Base-by-base conservation (phyloP, 2,888 invertebrate genomes). In the Orchesellides sinensis region DNA sequence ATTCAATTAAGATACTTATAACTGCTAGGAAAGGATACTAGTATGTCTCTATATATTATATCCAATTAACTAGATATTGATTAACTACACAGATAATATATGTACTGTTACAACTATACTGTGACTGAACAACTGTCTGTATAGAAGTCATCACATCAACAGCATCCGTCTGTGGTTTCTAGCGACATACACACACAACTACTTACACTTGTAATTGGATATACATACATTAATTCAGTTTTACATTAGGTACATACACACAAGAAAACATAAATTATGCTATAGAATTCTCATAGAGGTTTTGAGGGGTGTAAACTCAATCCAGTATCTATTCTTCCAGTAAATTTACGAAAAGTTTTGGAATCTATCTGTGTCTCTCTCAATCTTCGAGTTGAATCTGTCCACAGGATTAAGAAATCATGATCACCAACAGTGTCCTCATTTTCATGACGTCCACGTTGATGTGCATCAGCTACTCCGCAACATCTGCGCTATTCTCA, bases 371-470 rank as follows among this genome's bases (percentile, higher is more conserved):
- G 69, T 47, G 69, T n/a, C 61, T 66, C 54, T 66, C 54, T 54
- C 65, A 61, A 49, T 52, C 47, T 70, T 77, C 68, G 77, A 77
- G 78, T 59, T 79, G 83, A 35, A 69, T 69, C 83, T 83, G 66
- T 78, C 77, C 75, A 59, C 63, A 21, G 35, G 23, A 70, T 70
- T 56, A 72, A 35, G 61, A 77, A 78, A 83, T 79, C 75, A 85
- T 83, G 83, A 83, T 83, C 81, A 83, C 83, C 81, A 83, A 69
- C 81, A 82, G 83, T 83, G 83, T 83, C 81, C 83, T 85, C 78
- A 75, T 83, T 75, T 81, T 85, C 73, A 81, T 85, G 72, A 84
- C 80, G 77, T 83, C 85, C 78, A 83, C 79, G 78, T 69, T 83
- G 72, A 78, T 85, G 74, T 85, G 83, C 78, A 82, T 78, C 74